Base-by-base conservation (phyloP, 1,140 invertebrate species). In the Hycleus phaleratus region DNA sequence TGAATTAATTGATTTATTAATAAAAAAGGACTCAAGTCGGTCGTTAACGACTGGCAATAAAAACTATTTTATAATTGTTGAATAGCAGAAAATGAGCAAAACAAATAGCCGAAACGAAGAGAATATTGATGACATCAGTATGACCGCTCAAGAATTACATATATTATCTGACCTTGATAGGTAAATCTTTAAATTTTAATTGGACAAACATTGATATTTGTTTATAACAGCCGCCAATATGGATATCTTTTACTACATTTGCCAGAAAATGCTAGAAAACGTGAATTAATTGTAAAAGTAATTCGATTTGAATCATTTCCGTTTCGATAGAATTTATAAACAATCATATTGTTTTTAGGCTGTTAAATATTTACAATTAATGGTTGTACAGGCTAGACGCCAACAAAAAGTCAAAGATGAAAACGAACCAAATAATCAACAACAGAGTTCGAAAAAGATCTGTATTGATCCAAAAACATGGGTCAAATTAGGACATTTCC, bases 401-500 rank as follows among this genome's bases (percentile, higher is more conserved):
- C 76, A 82, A 61, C 79, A 79, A 60, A 78, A 78, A 49, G 70
- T 69, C 38, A 80, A 81, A 69, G 69, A 74, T 62, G 75, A 77
- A 60, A 76, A 77, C 56, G 77, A 81, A 10, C 61, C 59, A 61
- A 72, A 58, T 11, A 56, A 60, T 56, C 48, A 59, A 60, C 59
- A 69, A 49, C 39, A 57, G 52, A 26, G 74, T 26, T 70, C 75
- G 44, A 83, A 85, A 65, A 83, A 83, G 49, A 88, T 88, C 50
- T 85, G 83, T 64, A 88, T 95, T 50, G 90, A 95, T 75, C 85
- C 90, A 0, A 90, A 91, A 72, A 92, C 92, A 8, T 95, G 90
- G 71, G 95, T 92, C 67, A 94, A 94, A 77, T 75, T 97, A 26
- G 94, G 94, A 2, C 93, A 97, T 79, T 91, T 95, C 70, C 90